Evolutionary conservation across 2,888 invertebrate genomes (phyloP).

Genomic region (Willowsia nigromaculata): DNA sequence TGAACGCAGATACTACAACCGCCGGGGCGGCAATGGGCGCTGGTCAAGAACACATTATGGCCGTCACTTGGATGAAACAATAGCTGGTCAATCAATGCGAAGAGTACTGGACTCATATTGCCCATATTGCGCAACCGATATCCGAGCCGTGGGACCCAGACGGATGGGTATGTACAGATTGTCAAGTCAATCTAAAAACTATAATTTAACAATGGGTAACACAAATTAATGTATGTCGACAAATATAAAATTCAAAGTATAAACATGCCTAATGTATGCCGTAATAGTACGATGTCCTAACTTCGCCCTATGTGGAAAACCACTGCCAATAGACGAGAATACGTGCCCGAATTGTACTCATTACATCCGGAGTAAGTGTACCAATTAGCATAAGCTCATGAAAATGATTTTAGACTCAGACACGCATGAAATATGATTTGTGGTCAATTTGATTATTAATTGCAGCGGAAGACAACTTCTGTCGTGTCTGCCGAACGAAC

Average conservation of each 20-base stretch:
- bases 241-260: not conserved
- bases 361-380: conserved; percentile 76
- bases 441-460: not conserved
- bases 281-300: conserved; percentile 77
- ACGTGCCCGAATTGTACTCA: conserved; percentile 78
- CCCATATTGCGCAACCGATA: conserved; percentile 78
- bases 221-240: too few relatives aligned
- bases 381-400: too few relatives aligned
- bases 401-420: too few relatives aligned
- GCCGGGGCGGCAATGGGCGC: conserved; percentile 66
- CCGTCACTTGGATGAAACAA: conserved; percentile 74
- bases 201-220: too few relatives aligned
- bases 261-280: not conserved
- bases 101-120: conserved; percentile 77
- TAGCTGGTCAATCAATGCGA: conserved; percentile 76
- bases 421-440: too few relatives aligned
- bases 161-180: conserved; percentile 71
- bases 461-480: conserved; percentile 77
- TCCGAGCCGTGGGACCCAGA: conserved; percentile 76
- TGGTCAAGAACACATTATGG: conserved; percentile 68
- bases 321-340: conserved; percentile 75
- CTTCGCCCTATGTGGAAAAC: conserved; percentile 77
- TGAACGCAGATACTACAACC: conserved; percentile 71
- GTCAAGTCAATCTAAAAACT: not conserved
- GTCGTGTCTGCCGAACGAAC: conserved; percentile 78